These are phyloP conservation scores for Riparia riparia DNA, from an alignment of 2,113 vertebrate genomes.

Conservation along the genomic window DNA sequence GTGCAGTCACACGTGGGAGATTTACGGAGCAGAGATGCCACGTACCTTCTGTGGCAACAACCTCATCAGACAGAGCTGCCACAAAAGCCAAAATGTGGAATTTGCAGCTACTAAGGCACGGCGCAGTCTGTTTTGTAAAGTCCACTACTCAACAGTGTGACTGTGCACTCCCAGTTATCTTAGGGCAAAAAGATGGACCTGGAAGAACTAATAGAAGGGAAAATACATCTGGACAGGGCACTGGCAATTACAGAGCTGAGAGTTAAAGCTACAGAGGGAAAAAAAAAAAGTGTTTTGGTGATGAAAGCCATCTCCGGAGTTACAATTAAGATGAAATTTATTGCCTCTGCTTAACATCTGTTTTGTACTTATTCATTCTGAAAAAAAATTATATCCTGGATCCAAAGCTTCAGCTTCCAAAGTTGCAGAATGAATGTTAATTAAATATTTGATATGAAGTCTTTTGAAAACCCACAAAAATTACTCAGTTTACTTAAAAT, in stretches of 20 bases:
- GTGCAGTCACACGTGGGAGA: rapidly evolving
- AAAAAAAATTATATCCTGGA: conserved; percentile 11
- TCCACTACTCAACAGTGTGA: not conserved
- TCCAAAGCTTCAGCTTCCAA: not conserved
- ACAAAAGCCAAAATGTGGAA: not conserved
- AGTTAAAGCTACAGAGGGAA: not conserved
- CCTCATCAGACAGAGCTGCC: not conserved
- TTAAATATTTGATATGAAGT: conserved; percentile 13
- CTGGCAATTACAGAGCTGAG: not conserved
- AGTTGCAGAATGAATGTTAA: not conserved
- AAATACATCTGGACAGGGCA: not conserved
- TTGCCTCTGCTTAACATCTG: conserved; percentile 22
- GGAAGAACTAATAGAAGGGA: not conserved
- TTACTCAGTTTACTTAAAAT: not conserved
- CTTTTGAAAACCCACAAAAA: not conserved
- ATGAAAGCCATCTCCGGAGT: conserved; percentile 8
- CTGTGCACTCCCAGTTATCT: not conserved
- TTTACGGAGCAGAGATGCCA: not conserved
- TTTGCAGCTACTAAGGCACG: not conserved
- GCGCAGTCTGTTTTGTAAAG: not conserved
- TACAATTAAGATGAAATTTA: conserved; percentile 34
- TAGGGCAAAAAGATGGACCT: not conserved
- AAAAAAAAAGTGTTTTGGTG: not conserved
- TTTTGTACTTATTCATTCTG: conserved; percentile 32
- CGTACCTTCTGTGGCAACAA: not conserved